Base-by-base conservation (phyloP, 2,113 vertebrate genomes). In the Arizona elegans region DNA sequence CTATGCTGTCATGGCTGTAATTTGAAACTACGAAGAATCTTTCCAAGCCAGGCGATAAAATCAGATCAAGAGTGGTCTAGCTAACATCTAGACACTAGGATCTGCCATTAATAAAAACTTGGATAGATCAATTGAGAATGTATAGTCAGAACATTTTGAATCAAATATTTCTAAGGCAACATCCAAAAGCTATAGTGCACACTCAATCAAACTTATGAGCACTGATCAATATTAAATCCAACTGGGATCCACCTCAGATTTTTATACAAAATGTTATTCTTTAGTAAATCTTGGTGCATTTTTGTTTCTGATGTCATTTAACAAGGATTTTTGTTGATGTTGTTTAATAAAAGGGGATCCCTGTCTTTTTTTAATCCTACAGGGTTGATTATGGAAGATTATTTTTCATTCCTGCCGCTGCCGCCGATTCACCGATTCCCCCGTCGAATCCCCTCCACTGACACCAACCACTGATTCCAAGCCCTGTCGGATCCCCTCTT, bases 371-470 rank as follows among this genome's bases (percentile, higher is more conserved):
- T 94, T 70, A 5, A 86, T 88, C 62, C 90, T 65, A 70, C n/a
- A 50, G 75, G 90, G 85, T 53, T 91, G 90, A 52, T n/a, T 92
- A 33, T 56, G 23, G 12, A 29, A 58, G 70, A 70, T 47, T 58
- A 87, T 86, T 89, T 94, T 81, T 96, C 94, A 96, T 86, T 95
- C 92, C 95, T 91, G 90, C 89, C 43, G 4, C 43, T 47, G 43
- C 43, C 43, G 4, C 43, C 4, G 43, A 47, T 5, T 47, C 43
- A 47, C 43, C 43, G 43, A 47, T 47, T 47, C 43, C 43, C 43
- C 43, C 4, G 43, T 47, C 43, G 4, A 5, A 47, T 5, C 43
- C 43, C 43, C 43, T 47, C 43, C 4, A 4, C 43, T 47, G 43
- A 47, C 43, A 5, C 43, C 43, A 47, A 47, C 43, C 43, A 47